Conservation (phyloP, 2,888 invertebrate genomes). For the Phrixothrix hirtus region DNA sequence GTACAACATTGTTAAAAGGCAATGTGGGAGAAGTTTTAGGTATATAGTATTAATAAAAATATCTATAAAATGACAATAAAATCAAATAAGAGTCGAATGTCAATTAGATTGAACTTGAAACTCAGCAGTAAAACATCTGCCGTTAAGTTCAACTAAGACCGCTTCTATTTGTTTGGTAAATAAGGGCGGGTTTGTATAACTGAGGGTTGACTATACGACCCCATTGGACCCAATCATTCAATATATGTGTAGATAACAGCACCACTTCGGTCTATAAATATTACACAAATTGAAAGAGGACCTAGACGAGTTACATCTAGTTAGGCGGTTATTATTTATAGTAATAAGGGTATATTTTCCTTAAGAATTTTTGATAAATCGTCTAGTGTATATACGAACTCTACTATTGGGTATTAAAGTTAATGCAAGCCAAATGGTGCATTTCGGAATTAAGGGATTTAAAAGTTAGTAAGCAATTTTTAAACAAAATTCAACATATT, state of each 20-base stretch:
- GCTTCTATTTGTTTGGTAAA: slow-evolving; percentile 34
- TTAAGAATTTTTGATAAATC: not conserved
- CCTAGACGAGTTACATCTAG: slow-evolving; percentile 19
- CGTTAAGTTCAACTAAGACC: slow-evolving; percentile 12
- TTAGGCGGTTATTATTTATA: slow-evolving; percentile 12
- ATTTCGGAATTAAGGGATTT: no score
- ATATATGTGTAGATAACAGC: slow-evolving; percentile 30
- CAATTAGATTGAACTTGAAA: slow-evolving; percentile 32
- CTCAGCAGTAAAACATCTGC: slow-evolving; percentile 30
- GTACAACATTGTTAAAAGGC: no score
- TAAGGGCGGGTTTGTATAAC: slow-evolving; percentile 31
- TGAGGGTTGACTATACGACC: slow-evolving; percentile 28
- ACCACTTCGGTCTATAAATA: slow-evolving; percentile 35
- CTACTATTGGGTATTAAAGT: no score
- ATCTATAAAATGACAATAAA: slow-evolving; percentile 29
- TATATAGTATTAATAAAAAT: no score
- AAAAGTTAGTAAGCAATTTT: slow-evolving; percentile 6
- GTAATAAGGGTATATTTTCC: not conserved
- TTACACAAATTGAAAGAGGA: slow-evolving; percentile 39
- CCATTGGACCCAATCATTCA: slow-evolving; percentile 33
- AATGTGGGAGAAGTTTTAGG: no score
- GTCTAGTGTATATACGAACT: no score
- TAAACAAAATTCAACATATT: slow-evolving; percentile 11
- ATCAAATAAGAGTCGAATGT: slow-evolving; percentile 30
- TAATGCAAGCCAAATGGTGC: no score